Evolutionary conservation across 2,797 vertebrate species (phyloP), one percentile per base, ranked within the genome.

Genomic region (Eulemur coronatus): DNA sequence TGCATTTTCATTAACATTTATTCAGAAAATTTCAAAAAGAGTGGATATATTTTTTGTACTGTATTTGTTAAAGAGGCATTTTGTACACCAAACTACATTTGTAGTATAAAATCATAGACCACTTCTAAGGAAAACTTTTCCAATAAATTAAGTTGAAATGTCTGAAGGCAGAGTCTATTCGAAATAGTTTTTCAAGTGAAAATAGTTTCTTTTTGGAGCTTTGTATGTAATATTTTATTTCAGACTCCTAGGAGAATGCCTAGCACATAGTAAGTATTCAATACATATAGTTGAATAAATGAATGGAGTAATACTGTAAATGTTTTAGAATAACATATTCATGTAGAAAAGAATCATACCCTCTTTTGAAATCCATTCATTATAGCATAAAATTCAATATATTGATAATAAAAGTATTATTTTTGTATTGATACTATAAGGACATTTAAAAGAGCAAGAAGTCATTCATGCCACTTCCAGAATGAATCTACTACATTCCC

Each of bases 261-360:
- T 82, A n/a, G 13, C 5, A 70, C 3, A 85, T 14, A 79, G 5
- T 70, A 85, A 92, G 30, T 18, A 81, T n/a, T 81, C 65, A 55
- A 52, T 28, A 35, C 35, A 15, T 13, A 70, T 5, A 72, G 20
- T 2, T 78, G 20, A 76, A 84, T 75, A 57, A 75, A 43, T 63
- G 10, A 78, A 95, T 87, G 22, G n/a, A 63, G 61, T 65, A 80
- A 79, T 81, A 59, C 17, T 65, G 24, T 57, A 73, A 72, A 59
- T 93, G 78, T 50, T 81, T 84, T 87, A 85, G 41, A 86, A 89
- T 69, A 22, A 92, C 89, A 84, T 79, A 12, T 50, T n/a, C 43
- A 43, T 24, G 30, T 50, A 13, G 13, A 20, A 78, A 67, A 78
- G 14, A 55, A 65, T 20, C 46, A 67, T 76, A 20, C 30, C 2